These are phyloP conservation scores for Aphis gossypii DNA, from an alignment of 1,140 invertebrate species.

Conservation along the genomic window DNA sequence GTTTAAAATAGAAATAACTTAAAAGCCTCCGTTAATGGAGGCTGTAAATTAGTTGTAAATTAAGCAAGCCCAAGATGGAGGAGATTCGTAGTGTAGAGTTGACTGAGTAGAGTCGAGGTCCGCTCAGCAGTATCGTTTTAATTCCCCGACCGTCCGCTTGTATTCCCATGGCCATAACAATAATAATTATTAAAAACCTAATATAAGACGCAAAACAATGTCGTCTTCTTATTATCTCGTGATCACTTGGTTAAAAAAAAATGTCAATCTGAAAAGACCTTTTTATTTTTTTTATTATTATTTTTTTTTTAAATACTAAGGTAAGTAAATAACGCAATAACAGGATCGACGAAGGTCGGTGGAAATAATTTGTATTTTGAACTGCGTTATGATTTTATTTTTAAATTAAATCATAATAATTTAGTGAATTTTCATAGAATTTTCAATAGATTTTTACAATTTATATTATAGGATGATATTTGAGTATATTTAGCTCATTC, in stretches of 20 bases:
- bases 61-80: neutral
- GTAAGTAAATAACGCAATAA: neutral
- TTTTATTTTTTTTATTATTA: neutral
- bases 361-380: neutral
- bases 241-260: neutral
- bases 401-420: neutral
- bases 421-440: too few relatives aligned
- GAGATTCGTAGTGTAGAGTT: neutral
- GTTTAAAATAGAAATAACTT: conserved; percentile 43
- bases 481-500: neutral
- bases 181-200: neutral
- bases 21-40: conserved; percentile 48
- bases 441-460: neutral
- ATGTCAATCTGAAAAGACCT: neutral
- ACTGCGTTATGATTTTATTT: neutral
- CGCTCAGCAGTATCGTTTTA: neutral
- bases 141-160: neutral
- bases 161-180: neutral
- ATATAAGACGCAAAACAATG: neutral
- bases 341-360: neutral
- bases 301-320: neutral
- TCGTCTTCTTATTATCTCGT: neutral
- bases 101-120: neutral
- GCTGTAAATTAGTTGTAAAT: conserved; percentile 42
- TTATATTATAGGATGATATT: neutral